Base-by-base conservation (phyloP, 2,797 vertebrate genomes). In the Gorsachius magnificus region DNA sequence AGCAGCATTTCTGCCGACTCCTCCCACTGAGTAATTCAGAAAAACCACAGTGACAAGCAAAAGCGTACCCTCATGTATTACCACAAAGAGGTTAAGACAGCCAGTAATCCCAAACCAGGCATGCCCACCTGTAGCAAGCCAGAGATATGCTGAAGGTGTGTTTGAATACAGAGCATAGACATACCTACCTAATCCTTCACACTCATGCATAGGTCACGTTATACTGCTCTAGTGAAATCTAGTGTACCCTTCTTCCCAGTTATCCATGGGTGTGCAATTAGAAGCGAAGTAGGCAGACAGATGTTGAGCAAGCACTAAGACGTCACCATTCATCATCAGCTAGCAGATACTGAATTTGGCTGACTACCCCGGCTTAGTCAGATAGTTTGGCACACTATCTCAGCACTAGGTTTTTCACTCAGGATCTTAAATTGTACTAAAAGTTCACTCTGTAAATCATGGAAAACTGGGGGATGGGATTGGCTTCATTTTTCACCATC, bases 301-400 rank as follows among this genome's bases (percentile, higher is more conserved):
- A 95, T 94, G 89, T 94, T 96, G 89, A 94, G 91, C 68, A 89
- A 95, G 85, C 63, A 43, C 77, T 70, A 69, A 93, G 81, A 93
- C 1, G 13, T 85, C 87, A 79, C 71, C 82, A 91, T 93, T 95
- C 80, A 91, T 95, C 94, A 93, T 85, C 91, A 90, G 76, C 51
- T 85, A 92, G 82, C 77, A 95, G 95, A 96, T 65, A 92, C 89
- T 46, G 64, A 91, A 89, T 48, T 89, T 97, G 93, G 93, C 89
- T 90, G 75, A 35, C 69, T 91, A 65, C 16, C 16, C 56, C 50
- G 31, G 22, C 69, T 96, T 81, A 96, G 72, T 94, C 83, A 83
- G 83, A 87, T 64, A 66, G 15, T 70, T 94, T 96, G 89, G 85
- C 92, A 96, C 78, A 24, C 70, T 95, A 78, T 89, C 54, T 92